Percentiles rank a stretch among this genome's conserved stretches.
Evolutionary conservation across 2,113 vertebrate species (phyloP).

Genomic region (Anhinga anhinga): DNA sequence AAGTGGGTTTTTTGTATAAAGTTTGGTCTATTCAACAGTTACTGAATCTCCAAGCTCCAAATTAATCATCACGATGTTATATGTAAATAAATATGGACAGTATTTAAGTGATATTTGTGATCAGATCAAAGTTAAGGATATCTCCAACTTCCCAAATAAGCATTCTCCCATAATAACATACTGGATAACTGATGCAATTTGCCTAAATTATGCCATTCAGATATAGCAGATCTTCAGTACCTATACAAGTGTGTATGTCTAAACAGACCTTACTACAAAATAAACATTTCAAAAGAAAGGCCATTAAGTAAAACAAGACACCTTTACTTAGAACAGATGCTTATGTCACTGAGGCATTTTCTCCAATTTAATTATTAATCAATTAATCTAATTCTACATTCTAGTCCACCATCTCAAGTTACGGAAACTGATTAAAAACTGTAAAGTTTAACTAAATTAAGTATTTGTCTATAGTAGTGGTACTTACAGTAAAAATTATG

Average conservation of each 20-base stretch:
- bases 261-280: neutral
- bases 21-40: neutral
- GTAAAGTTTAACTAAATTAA: neutral
- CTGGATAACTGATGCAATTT: neutral
- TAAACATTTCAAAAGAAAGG: neutral
- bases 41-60: neutral
- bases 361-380: neutral
- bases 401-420: neutral
- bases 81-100: neutral
- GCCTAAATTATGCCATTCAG: neutral
- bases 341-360: neutral
- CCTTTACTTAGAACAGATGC: neutral
- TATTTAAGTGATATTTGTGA: neutral
- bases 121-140: neutral
- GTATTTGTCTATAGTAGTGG: neutral
- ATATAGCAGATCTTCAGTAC: neutral
- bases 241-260: neutral
- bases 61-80: neutral
- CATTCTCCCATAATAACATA: neutral
- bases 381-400: neutral
- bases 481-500: constrained; percentile 79
- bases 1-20: neutral
- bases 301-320: neutral
- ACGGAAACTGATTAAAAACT: neutral
- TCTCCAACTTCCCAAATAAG: neutral